These are phyloP conservation scores for Papilio dardanus DNA, from an alignment of 1,140 invertebrate genomes.

Conservation along the genomic window DNA sequence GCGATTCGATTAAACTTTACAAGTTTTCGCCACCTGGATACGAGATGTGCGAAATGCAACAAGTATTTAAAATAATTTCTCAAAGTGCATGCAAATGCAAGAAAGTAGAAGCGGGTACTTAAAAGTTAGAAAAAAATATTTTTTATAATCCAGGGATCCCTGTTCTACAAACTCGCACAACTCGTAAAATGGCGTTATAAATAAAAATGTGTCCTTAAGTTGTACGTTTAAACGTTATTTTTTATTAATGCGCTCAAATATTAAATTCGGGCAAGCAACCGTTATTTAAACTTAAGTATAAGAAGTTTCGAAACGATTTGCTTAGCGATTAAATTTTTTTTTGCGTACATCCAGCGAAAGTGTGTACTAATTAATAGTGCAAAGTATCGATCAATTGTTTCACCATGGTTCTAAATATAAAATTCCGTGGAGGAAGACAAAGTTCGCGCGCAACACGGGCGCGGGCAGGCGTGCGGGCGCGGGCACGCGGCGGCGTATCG, in stretches of 20 bases:
- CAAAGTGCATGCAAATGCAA: not conserved
- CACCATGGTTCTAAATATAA: slow-evolving; percentile 81
- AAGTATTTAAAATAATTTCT: slow-evolving; percentile 19
- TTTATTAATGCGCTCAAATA: not conserved
- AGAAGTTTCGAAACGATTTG: not conserved
- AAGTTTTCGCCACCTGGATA: slow-evolving; percentile 47
- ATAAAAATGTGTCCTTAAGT: not conserved
- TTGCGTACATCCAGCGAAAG: slow-evolving; percentile 56
- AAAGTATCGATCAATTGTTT: slow-evolving; percentile 82
- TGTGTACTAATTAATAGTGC: slow-evolving; percentile 79
- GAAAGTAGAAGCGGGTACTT: not conserved
- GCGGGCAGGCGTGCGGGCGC: slow-evolving; percentile 71
- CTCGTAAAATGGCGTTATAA: not conserved
- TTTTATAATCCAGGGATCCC: not conserved
- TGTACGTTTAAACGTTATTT: not conserved
- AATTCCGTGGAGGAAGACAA: slow-evolving; percentile 79
- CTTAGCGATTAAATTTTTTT: not conserved
- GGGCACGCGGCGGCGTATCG: slow-evolving; percentile 72
- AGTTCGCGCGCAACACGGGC: slow-evolving; percentile 81
- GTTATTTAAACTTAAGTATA: not conserved
- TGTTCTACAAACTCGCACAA: not conserved
- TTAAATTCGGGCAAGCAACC: not conserved
- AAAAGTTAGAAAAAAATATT: slow-evolving; percentile 11
- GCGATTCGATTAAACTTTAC: slow-evolving; percentile 77
- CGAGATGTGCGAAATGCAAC: slow-evolving; percentile 36